A percentile compares a stretch with the other conserved stretches of the same genome.
Evolutionary conservation across 2,888 invertebrate genomes (phyloP).

Genomic region (Andrena bucephala): DNA sequence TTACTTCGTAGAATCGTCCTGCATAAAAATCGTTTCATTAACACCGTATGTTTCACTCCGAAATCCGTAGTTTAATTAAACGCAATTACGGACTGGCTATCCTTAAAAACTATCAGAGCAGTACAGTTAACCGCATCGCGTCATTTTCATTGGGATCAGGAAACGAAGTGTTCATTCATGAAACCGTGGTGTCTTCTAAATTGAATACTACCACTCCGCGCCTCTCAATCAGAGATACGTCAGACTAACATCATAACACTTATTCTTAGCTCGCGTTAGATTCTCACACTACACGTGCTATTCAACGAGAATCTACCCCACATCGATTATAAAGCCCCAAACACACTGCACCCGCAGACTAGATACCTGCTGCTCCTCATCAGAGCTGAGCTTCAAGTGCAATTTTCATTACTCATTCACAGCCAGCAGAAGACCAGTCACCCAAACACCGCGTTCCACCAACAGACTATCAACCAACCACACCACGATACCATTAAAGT

Average conservation of each 20-base stretch:
- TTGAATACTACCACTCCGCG: neutral
- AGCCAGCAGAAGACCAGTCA: neutral
- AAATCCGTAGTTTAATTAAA: constrained; percentile 19
- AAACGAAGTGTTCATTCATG: constrained; percentile 20
- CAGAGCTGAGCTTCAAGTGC: too few species aligned
- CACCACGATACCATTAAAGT: neutral
- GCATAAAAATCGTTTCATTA: constrained; percentile 1
- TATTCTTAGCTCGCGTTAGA: too few species aligned
- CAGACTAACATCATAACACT: too few species aligned
- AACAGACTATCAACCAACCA: neutral
- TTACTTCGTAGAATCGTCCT: neutral
- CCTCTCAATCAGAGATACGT: too few species aligned
- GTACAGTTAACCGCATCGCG: constrained; percentile 7
- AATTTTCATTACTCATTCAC: too few species aligned
- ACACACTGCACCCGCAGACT: too few species aligned
- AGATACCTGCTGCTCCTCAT: too few species aligned
- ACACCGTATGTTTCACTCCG: neutral
- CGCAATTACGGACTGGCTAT: neutral
- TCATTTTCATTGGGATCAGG: neutral
- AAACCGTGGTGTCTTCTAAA: neutral
- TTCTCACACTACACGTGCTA: too few species aligned
- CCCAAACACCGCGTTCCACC: neutral
- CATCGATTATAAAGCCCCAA: too few species aligned
- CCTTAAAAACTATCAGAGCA: constrained; percentile 30
- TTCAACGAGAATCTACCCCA: too few species aligned